Evolutionary conservation across 2,888 invertebrate genomes (phyloP), one percentile per base, ranked within the genome.

Genomic region (Aphidoletes aphidimyza): DNA sequence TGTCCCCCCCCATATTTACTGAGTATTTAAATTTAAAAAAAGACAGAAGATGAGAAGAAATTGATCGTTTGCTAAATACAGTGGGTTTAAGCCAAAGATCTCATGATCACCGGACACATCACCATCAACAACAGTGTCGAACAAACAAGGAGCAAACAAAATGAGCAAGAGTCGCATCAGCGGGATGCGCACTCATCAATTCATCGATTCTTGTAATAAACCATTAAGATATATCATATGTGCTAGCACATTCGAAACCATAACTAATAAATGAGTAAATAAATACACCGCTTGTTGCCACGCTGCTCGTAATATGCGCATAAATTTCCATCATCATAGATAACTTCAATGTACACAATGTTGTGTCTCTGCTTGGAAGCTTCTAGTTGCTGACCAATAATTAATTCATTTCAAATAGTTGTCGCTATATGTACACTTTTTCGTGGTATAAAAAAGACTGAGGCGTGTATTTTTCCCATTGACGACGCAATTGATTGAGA

Each of bases 391-490:
- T 36, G 81, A n/a, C 81, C 39, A 36, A 81, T 37, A 81, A 81
- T 81, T 81, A 81, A 81, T 81, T 81, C 81, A 81, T 81, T 37
- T 37, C 37, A 81, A 81, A 81, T 81, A 81, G 81, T 81, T 81
- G 81, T 81, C 81, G 81, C 37, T 37, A 81, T 81, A 37, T 81
- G 19, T 54, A 54, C n/a, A n/a, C n/a, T 54, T n/a, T 54, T n/a
- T 14, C 54, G 30, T 69, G 69, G 30, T n/a, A 47, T 11, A 47
- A 17, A 19, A 11, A 19, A 47, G 54, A 54, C 54, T n/a, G 11
- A 36, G 17, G 17, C 14, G n/a, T 1, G 81, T 37, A n/a, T 78
- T 81, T 81, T 81, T 81, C 81, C 81, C 69, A 69, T 54, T 69
- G 69, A 30, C 14, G 34, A 17, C n/a, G 30, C 30, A 30, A 69